Percentiles rank a stretch among this genome's conserved stretches.
phyloP scores from a whole-genome alignment of 2,888 invertebrate species.

The Ectobius pallidus region DNA sequence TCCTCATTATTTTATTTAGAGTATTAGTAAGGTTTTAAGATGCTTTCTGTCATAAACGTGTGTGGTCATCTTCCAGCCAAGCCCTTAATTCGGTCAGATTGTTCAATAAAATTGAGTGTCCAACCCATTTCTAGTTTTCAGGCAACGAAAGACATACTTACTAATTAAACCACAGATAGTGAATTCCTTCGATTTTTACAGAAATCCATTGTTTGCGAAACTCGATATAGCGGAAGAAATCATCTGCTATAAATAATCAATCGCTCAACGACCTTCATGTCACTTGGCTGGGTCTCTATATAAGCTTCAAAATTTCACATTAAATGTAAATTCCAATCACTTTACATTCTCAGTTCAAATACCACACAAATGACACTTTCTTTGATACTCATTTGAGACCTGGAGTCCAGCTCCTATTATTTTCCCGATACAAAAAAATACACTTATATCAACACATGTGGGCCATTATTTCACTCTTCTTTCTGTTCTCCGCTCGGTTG shows the following conservation, averaged over 20 bases:
- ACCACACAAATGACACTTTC: conserved; percentile 22
- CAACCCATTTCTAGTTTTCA: no score
- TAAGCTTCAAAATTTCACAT: conserved; percentile 18
- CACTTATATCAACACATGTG: conserved; percentile 44
- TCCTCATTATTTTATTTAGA: no score
- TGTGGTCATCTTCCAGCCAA: not conserved
- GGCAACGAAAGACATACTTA: conserved; percentile 24
- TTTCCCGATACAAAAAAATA: conserved; percentile 32
- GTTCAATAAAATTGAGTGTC: no score
- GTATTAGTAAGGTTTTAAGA: no score
- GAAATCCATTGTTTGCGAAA: conserved; percentile 31
- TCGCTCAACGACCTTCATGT: conserved; percentile 41
- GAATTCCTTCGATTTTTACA: conserved; percentile 26
- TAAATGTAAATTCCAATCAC: conserved; percentile 15
- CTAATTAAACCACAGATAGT: conserved; percentile 13
- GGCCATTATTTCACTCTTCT: conserved; percentile 40
- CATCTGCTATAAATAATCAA: conserved; percentile 42
- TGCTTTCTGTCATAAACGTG: not conserved
- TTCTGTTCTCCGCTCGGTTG: conserved; percentile 25
- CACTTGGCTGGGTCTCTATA: conserved; percentile 34
- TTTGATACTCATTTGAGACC: conserved; percentile 18
- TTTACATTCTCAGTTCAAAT: conserved; percentile 9
- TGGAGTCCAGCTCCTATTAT: conserved; percentile 23
- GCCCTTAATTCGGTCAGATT: not conserved
- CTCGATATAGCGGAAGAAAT: conserved; percentile 30